Conservation (phyloP, 1,140 invertebrate genomes). For the Bombus vancouverensis region DNA sequence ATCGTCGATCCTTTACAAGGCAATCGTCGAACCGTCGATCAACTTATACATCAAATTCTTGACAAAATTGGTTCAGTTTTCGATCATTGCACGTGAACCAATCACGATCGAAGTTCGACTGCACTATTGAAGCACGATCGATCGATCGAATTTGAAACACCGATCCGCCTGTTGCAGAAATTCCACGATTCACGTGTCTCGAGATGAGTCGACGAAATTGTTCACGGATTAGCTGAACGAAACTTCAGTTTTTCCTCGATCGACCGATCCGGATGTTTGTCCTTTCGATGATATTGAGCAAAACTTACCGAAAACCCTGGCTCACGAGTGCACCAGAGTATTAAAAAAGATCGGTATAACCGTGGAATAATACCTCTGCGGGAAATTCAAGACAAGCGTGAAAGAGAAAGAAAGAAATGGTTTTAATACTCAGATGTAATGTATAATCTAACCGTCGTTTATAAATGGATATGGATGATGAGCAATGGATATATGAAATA, state of each 20-base stretch:
- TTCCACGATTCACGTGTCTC: not conserved
- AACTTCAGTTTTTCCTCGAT: not conserved
- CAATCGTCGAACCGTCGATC: not conserved
- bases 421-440: slow-evolving; percentile 75
- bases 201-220: not conserved
- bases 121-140: not conserved
- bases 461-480: slow-evolving; percentile 69
- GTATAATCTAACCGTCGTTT: slow-evolving; percentile 75
- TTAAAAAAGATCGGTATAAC: slow-evolving; percentile 28
- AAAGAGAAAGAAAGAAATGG: slow-evolving; percentile 28
- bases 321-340: slow-evolving; percentile 52
- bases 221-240: not conserved
- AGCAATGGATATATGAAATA: slow-evolving; percentile 62
- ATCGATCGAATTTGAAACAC: not conserved
- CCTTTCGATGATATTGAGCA: not conserved
- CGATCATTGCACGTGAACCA: not conserved
- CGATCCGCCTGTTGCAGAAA: not conserved
- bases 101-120: not conserved
- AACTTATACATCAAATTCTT: not conserved
- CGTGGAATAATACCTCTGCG: slow-evolving; percentile 35
- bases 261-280: not conserved
- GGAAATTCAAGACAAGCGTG: slow-evolving; percentile 4
- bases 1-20: slow-evolving; percentile 20
- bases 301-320: slow-evolving; percentile 52
- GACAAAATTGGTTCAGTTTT: not conserved